phyloP scores from a whole-genome alignment of 2,888 invertebrate species.

The Cenopis cana region DNA sequence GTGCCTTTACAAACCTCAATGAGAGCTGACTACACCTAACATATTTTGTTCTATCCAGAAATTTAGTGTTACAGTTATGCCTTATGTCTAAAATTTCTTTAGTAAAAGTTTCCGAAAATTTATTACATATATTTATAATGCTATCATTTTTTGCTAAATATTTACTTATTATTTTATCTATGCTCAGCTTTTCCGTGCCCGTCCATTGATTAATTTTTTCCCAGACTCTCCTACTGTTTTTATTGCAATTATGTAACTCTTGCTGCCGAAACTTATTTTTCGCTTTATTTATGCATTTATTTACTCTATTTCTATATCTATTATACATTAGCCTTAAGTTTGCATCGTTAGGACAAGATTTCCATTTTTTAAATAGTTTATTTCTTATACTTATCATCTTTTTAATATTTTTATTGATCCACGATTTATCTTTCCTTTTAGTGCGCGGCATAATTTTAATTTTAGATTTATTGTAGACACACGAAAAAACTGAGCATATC shows the following conservation, averaged over 20 bases:
- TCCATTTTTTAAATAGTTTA: slow-evolving; percentile 5
- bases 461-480: slow-evolving; percentile 1
- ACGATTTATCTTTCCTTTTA: slow-evolving; percentile 2
- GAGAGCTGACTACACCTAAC: neutral
- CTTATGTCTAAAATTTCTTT: slow-evolving; percentile 5
- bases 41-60: neutral
- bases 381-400: neutral
- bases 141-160: slow-evolving; percentile 1
- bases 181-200: too few relatives aligned
- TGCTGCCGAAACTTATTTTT: neutral
- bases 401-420: neutral
- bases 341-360: neutral
- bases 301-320: neutral
- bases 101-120: slow-evolving; percentile 4
- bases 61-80: neutral
- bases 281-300: too few relatives aligned
- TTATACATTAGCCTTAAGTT: neutral
- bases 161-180: neutral
- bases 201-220: too few relatives aligned
- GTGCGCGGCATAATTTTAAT: neutral
- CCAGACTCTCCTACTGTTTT: too few relatives aligned
- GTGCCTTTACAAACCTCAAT: slow-evolving; percentile 1
- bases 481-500: neutral
- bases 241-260: neutral
- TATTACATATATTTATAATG: slow-evolving; percentile 1